Percentiles rank a stretch among this genome's conserved stretches.
phyloP scores from a whole-genome alignment of 2,888 invertebrate species.

The Tetrapedia diversipes region DNA sequence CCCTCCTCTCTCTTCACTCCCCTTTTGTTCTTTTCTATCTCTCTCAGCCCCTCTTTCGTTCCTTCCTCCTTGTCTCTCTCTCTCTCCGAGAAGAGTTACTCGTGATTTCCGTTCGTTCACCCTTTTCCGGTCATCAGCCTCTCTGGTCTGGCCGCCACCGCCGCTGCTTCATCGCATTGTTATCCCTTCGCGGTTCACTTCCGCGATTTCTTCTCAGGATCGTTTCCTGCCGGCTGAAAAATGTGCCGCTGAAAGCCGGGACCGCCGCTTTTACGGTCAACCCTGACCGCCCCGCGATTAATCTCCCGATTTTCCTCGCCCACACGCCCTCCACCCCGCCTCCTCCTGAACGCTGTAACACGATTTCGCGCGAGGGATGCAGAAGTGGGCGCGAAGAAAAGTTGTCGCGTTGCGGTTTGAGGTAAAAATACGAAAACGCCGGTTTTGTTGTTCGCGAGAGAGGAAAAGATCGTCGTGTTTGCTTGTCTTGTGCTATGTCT shows the following conservation, averaged over 20 bases:
- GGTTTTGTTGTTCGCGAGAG: no score
- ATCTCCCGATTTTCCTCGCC: constrained; percentile 7
- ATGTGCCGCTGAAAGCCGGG: constrained; percentile 1
- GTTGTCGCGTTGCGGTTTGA: neutral
- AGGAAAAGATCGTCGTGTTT: neutral
- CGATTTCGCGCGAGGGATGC: neutral
- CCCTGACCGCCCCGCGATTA: neutral
- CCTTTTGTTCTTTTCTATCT: neutral
- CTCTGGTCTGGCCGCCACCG: constrained; percentile 59
- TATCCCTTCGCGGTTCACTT: constrained; percentile 62
- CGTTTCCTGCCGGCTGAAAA: constrained; percentile 41
- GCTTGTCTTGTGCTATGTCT: no score
- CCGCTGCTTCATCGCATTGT: constrained; percentile 53
- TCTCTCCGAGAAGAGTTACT: constrained; percentile 59
- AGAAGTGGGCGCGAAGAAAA: neutral
- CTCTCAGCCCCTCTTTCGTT: neutral
- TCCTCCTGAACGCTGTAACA: neutral
- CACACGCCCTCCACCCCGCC: no score
- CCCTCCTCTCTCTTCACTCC: constrained; percentile 14
- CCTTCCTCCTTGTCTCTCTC: constrained; percentile 43
- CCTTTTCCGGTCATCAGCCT: constrained; percentile 77
- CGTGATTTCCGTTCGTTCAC: constrained; percentile 77
- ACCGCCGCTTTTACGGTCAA: constrained; percentile 1
- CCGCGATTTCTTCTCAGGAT: constrained; percentile 64
- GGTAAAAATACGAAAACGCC: neutral